A percentile compares a stretch with the other conserved stretches of the same genome.
Conservation (phyloP, 30 jellyfish, hydroid and myxozoan genomes). For the Aurelia aurita region DNA sequence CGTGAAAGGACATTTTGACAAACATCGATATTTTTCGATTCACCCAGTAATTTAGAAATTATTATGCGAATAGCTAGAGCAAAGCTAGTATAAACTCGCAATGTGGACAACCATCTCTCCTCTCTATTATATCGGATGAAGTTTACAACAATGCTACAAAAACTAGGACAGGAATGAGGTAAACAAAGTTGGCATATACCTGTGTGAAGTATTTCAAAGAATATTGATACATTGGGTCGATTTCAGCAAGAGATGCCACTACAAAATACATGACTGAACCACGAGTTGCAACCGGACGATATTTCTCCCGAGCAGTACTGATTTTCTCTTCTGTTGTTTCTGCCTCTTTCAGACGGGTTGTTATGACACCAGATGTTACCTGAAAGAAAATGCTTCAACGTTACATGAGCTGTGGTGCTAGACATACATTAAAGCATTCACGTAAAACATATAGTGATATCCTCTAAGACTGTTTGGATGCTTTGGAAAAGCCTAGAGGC, state of each 20-base stretch:
- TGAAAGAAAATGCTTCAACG: not conserved
- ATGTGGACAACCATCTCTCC: no score
- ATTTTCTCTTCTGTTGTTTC: conserved; percentile 96
- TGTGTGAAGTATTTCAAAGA: conserved; percentile 93
- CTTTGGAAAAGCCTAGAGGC: no score
- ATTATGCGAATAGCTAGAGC: no score
- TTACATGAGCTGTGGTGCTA: not conserved
- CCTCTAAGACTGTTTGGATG: no score
- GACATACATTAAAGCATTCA: not conserved
- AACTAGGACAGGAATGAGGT: no score
- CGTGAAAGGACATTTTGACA: no score
- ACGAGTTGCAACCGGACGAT: conserved; percentile 95
- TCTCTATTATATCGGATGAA: no score
- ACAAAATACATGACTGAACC: conserved; percentile 97
- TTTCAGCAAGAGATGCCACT: conserved; percentile 95
- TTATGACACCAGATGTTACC: conserved; percentile 96
- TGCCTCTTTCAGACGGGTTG: conserved; percentile 94
- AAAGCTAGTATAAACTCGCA: no score
- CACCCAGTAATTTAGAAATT: no score
- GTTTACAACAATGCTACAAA: no score
- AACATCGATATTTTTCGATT: no score
- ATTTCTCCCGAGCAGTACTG: conserved; percentile 95
- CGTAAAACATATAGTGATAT: no score
- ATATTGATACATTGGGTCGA: conserved; percentile 96
- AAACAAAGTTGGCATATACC: conserved; percentile 21